Conservation (phyloP, 1,140 invertebrate genomes). For the Sogatella furcifera region DNA sequence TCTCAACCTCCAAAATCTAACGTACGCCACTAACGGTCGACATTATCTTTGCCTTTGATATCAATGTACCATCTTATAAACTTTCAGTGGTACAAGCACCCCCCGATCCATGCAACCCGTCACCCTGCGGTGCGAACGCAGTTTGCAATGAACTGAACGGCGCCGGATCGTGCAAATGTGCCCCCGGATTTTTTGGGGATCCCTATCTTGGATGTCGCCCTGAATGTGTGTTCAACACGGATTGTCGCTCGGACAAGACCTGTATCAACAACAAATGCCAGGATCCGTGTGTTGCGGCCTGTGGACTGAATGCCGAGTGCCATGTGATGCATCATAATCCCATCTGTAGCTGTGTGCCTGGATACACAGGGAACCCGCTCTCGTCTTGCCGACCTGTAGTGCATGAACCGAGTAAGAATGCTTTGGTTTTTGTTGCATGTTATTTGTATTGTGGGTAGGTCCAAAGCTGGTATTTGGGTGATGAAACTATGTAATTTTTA, state of each 20-base stretch:
- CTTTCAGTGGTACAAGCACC: slow-evolving; percentile 21
- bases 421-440: slow-evolving; percentile 5
- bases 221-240: slow-evolving; percentile 68
- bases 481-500: too few species aligned
- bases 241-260: slow-evolving; percentile 67
- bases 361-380: slow-evolving; percentile 71
- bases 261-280: slow-evolving; percentile 71
- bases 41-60: too few species aligned
- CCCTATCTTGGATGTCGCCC: slow-evolving; percentile 69
- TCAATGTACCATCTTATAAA: background rate
- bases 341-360: slow-evolving; percentile 60
- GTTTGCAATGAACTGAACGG: slow-evolving; percentile 42
- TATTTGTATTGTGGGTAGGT: too few species aligned
- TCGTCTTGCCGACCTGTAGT: slow-evolving; percentile 43
- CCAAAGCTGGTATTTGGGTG: too few species aligned
- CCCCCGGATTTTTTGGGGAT: slow-evolving; percentile 62
- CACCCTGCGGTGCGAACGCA: slow-evolving; percentile 69
- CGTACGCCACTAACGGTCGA: too few species aligned
- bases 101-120: slow-evolving; percentile 60
- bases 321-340: slow-evolving; percentile 76
- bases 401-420: slow-evolving; percentile 23
- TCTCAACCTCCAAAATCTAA: too few species aligned
- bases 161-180: slow-evolving; percentile 51
- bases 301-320: slow-evolving; percentile 73
- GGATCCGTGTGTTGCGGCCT: slow-evolving; percentile 70